Evolutionary conservation across 2,888 invertebrate species (phyloP).

Genomic region (Adineta ricciae): DNA sequence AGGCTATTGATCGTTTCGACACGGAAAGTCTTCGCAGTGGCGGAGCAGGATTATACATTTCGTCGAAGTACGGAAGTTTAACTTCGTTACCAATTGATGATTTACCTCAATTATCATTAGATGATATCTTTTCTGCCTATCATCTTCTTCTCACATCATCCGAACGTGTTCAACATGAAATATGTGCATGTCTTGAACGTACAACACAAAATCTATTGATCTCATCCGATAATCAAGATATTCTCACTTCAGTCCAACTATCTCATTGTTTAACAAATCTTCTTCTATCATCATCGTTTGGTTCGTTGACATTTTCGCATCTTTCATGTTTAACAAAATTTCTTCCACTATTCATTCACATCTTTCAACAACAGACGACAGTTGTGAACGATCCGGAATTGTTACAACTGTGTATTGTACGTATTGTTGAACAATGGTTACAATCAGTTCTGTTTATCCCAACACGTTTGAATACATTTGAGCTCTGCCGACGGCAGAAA

Average conservation of each 20-base stretch:
- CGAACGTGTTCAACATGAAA: neutral
- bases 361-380: neutral
- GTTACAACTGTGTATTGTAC: neutral
- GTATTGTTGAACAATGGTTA: constrained; percentile 16
- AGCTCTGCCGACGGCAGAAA: neutral
- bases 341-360: neutral
- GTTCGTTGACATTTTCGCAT: neutral
- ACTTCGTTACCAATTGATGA: neutral
- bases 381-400: neutral
- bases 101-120: neutral
- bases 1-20: neutral
- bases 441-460: neutral
- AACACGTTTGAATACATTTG: neutral
- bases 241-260: neutral
- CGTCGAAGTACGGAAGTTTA: neutral
- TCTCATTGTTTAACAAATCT: neutral
- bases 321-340: neutral
- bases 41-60: neutral
- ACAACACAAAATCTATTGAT: neutral
- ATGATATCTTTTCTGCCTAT: neutral
- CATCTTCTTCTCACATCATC: neutral
- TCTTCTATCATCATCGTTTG: neutral
- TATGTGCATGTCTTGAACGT: neutral
- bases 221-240: neutral
- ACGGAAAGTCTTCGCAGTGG: neutral